Evolutionary conservation across 35 echinoderm and acorn worm species (phyloP).

Genomic region (Amphiura filiformis): DNA sequence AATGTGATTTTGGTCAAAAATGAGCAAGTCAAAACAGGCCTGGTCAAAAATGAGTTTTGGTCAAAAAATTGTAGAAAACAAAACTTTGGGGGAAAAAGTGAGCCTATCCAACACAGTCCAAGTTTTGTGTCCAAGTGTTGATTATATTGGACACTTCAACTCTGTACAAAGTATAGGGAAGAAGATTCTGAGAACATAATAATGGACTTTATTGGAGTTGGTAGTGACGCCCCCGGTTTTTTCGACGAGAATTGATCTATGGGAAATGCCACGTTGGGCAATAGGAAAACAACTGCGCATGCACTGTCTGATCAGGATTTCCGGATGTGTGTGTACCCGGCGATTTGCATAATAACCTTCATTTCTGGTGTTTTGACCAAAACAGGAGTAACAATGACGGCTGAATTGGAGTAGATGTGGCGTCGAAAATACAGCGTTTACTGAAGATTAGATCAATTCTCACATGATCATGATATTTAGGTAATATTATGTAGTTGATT

Average conservation of each 20-base stretch:
- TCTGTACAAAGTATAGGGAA: too few species aligned
- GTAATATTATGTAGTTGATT: background rate
- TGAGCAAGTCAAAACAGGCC: too few species aligned
- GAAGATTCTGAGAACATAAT: too few species aligned
- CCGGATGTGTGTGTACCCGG: constrained; percentile 4
- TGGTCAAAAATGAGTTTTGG: too few species aligned
- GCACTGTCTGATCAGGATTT: background rate
- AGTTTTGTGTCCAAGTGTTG: too few species aligned
- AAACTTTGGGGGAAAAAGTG: too few species aligned
- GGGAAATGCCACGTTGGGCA: constrained; percentile 12
- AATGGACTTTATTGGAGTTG: too few species aligned
- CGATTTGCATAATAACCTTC: constrained; percentile 9
- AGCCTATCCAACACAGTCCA: too few species aligned
- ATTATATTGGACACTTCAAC: too few species aligned
- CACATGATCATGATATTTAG: background rate
- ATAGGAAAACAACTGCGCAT: background rate
- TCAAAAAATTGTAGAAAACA: too few species aligned
- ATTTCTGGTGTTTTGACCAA: background rate
- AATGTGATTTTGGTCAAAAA: too few species aligned
- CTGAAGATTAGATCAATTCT: background rate
- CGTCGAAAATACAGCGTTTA: background rate
- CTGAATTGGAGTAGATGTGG: background rate
- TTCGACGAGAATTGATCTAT: background rate
- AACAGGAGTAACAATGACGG: background rate
- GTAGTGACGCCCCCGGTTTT: background rate